These are phyloP conservation scores for Melospiza georgiana DNA, from an alignment of 2,113 vertebrate species.

Conservation along the genomic window DNA sequence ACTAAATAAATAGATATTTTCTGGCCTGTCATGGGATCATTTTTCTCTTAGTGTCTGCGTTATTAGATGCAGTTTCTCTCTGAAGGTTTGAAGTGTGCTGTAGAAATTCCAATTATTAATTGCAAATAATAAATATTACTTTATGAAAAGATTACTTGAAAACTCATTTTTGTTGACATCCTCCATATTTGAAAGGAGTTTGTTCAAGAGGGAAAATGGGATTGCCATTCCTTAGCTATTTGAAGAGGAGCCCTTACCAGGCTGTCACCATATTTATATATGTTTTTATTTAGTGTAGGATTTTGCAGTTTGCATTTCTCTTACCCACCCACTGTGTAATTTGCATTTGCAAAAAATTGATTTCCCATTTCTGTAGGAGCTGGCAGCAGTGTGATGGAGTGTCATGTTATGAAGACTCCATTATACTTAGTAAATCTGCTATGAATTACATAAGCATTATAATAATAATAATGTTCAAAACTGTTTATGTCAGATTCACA, in stretches of 20 bases:
- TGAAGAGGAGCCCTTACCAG: conserved; percentile 1
- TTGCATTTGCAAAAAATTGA: not conserved
- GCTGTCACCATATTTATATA: conserved; percentile 32
- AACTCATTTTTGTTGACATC: not conserved
- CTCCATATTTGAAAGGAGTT: not conserved
- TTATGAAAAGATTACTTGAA: not conserved
- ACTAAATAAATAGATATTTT: not conserved
- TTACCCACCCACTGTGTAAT: conserved; percentile 11
- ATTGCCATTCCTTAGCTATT: not conserved
- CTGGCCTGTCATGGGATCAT: not conserved
- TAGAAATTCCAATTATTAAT: not conserved
- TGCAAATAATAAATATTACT: not conserved
- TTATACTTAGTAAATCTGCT: conserved; percentile 14
- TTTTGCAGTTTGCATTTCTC: conserved; percentile 49
- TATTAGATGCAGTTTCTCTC: not conserved
- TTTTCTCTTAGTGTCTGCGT: not conserved
- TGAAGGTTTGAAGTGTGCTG: not conserved
- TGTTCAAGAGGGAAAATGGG: not conserved
- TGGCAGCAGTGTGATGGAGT: not conserved
- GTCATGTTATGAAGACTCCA: not conserved
- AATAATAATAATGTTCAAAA: conserved; percentile 24
- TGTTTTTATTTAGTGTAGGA: conserved; percentile 46
- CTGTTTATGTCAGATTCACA: not conserved
- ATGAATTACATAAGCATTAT: conserved; percentile 1
- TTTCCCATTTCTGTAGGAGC: conserved; percentile 19